Evolutionary conservation across 1,140 invertebrate genomes (phyloP).

Genomic region (Diachasma alloeum): DNA sequence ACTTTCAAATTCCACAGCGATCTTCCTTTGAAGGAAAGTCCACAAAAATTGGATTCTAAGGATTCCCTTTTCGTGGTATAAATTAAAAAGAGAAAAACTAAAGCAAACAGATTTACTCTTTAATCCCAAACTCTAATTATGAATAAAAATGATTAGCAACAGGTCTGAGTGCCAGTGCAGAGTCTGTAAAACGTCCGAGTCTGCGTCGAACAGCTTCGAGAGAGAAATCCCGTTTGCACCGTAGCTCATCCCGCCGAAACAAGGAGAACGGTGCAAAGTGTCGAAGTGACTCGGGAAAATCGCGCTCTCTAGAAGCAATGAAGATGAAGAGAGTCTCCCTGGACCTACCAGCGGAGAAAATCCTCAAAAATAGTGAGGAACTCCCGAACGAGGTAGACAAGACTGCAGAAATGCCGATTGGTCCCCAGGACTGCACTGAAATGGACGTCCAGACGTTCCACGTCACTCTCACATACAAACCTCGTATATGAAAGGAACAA

Average conservation of each 20-base stretch:
- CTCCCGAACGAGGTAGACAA: slow-evolving; percentile 44
- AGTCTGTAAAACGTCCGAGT: slow-evolving; percentile 73
- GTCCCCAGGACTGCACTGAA: slow-evolving; percentile 67
- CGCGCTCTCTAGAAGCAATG: slow-evolving; percentile 60
- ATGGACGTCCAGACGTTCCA: slow-evolving; percentile 71
- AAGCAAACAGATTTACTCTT: neutral
- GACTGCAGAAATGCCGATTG: slow-evolving; percentile 48
- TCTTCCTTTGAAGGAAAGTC: too few relatives aligned
- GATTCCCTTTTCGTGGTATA: neutral
- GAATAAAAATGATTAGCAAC: slow-evolving; percentile 41
- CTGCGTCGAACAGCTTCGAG: slow-evolving; percentile 72
- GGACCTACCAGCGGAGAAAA: slow-evolving; percentile 47
- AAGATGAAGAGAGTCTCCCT: slow-evolving; percentile 63
- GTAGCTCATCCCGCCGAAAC: slow-evolving; percentile 74
- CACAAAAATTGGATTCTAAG: too few relatives aligned
- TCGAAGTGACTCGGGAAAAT: slow-evolving; percentile 56
- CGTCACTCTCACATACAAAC: slow-evolving; percentile 73
- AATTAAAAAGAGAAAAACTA: neutral
- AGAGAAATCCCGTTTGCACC: slow-evolving; percentile 72
- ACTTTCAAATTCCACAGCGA: too few relatives aligned
- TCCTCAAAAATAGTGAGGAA: slow-evolving; percentile 49
- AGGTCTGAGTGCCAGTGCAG: slow-evolving; percentile 74
- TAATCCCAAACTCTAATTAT: slow-evolving; percentile 14
- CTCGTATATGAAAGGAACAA: slow-evolving; percentile 65
- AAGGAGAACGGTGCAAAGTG: slow-evolving; percentile 72